phyloP scores from a whole-genome alignment of 2,797 vertebrate genomes.

The Delichon dasypus region DNA sequence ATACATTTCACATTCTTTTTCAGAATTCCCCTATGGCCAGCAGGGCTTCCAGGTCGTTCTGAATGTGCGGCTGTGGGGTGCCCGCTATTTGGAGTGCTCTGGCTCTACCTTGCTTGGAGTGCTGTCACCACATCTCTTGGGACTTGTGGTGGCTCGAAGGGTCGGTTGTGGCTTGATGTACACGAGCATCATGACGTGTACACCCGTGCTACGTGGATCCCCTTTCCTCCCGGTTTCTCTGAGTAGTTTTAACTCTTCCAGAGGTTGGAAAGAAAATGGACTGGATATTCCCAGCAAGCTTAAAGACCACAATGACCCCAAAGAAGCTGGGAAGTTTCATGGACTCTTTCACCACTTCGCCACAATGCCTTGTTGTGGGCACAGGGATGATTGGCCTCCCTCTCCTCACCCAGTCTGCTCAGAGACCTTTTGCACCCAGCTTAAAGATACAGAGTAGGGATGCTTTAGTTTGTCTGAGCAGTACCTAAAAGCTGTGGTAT shows the following conservation, averaged over 20 bases:
- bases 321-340: neutral
- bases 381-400: neutral
- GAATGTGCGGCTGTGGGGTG: fast-evolving
- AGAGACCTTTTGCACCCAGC: neutral
- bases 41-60: neutral
- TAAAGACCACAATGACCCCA: neutral
- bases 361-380: fast-evolving
- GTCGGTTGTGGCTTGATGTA: fast-evolving
- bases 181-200: fast-evolving
- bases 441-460: neutral
- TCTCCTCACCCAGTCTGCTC: neutral
- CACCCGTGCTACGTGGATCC: fast-evolving
- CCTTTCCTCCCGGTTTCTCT: neutral
- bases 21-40: neutral
- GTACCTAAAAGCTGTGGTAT: neutral
- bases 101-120: neutral
- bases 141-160: fast-evolving
- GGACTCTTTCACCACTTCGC: neutral
- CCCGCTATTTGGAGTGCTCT: neutral
- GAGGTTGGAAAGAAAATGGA: neutral
- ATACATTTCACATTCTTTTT: neutral
- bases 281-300: neutral
- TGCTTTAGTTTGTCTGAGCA: neutral
- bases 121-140: neutral
- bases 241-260: neutral